Percentiles rank a stretch among this genome's conserved stretches.
phyloP scores from a whole-genome alignment of 2,888 invertebrate genomes.

The Helobdella robusta region DNA sequence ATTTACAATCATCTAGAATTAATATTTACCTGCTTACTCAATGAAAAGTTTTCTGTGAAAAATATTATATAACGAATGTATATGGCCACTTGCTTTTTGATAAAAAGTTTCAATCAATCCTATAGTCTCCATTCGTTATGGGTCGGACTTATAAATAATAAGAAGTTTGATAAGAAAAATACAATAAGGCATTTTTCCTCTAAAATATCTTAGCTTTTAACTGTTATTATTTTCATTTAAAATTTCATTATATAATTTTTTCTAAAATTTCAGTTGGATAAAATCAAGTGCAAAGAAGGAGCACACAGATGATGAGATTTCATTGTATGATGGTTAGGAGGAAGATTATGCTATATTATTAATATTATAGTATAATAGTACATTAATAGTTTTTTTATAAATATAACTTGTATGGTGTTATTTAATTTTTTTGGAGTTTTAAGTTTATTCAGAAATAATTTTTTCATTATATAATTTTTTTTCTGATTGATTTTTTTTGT shows the following conservation, averaged over 20 bases:
- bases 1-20: no score
- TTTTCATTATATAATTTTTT: background rate
- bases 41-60: no score
- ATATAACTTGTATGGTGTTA: background rate
- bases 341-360: background rate
- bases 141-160: no score
- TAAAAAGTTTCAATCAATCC: no score
- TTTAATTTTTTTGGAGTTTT: background rate
- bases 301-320: slow-evolving; percentile 69
- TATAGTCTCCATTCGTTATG: no score
- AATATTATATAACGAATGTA: no score
- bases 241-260: background rate
- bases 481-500: slow-evolving; percentile 27
- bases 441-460: background rate
- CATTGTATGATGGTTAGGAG: slow-evolving; percentile 61
- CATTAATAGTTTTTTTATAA: background rate
- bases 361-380: background rate
- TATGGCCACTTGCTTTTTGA: no score
- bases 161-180: no score
- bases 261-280: slow-evolving; percentile 59
- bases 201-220: background rate
- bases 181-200: no score
- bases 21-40: no score
- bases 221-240: background rate
- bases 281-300: slow-evolving; percentile 68